Base-by-base conservation (phyloP, 2,113 vertebrate species). In the Rana temporaria region DNA sequence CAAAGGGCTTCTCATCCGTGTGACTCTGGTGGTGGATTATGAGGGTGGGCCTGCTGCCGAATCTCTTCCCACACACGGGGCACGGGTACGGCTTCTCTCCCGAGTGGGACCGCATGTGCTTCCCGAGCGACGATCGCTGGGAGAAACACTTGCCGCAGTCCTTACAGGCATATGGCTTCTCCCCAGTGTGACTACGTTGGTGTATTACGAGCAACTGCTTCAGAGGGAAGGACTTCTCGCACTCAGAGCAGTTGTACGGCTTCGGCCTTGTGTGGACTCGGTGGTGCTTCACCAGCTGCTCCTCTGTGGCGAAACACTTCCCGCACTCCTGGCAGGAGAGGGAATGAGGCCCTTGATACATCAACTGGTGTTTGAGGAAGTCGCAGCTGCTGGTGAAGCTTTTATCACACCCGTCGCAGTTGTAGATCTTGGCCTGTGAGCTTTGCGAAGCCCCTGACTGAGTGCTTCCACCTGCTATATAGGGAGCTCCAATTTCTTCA, bases 81-180 rank as follows among this genome's bases (percentile, higher is more conserved):
- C 59, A 62, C 2, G 20, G 59, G 59, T 62, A 22, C 19, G 59
- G 59, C 59, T 19, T 62, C 59, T 62, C 59, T 15, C 20, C 48
- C 2, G 42, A 53, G 20, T 71, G 68, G 19, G 32, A n/a, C 34
- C 87, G 90, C 88, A 90, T 11, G 79, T 91, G 93, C 74, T 93
- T 91, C 9, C 89, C 1, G 26, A 84, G 88, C 91, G 85, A 93
- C 94, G 59, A 90, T 91, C 5, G 89, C 92, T 84, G 93, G 93
- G 34, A 19, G 59, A 62, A 62, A 22, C 59, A 22, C 59, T 62
- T 62, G 19, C 59, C 59, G 59, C 59, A 62, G 59, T 62, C 59
- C 19, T 6, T 19, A 15, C 59, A 62, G 59, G 59, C 59, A 12
- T 62, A 22, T 12, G 89, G 94, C 5, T 89, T 93, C 19, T 62